A percentile compares a stretch with the other conserved stretches of the same genome.
These are phyloP conservation scores for Chiridota heheva DNA, from an alignment of 35 echinoderm and acorn worm species.

Conservation along the genomic window DNA sequence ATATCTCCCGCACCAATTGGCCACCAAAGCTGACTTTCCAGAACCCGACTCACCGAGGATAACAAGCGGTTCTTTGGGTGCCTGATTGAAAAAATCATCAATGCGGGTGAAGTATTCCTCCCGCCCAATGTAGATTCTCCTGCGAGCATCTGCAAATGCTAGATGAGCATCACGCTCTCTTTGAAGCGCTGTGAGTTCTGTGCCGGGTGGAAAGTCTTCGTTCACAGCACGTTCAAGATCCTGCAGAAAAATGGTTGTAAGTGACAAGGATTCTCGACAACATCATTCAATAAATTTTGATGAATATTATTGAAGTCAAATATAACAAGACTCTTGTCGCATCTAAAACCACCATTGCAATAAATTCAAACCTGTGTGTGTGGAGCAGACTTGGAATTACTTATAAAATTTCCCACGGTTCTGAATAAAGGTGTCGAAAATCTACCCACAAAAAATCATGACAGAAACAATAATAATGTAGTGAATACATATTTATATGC, in stretches of 20 bases:
- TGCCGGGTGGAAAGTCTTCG: constrained; percentile 86
- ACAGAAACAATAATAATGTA: too few relatives aligned
- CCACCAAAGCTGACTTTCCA: constrained; percentile 85
- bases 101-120: constrained; percentile 78
- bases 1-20: constrained; percentile 79
- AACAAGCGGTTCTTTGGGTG: constrained; percentile 51
- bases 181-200: constrained; percentile 63
- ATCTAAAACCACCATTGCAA: not conserved
- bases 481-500: too few relatives aligned
- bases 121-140: constrained; percentile 79
- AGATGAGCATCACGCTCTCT: constrained; percentile 73
- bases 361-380: not conserved
- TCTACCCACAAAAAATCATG: too few relatives aligned
- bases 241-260: constrained; percentile 21
- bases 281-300: not conserved
- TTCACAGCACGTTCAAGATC: constrained; percentile 67
- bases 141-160: constrained; percentile 72
- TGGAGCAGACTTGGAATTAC: too few relatives aligned
- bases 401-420: too few relatives aligned
- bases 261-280: not conserved
- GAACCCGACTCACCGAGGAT: constrained; percentile 79
- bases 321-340: not conserved
- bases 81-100: constrained; percentile 41
- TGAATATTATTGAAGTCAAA: not conserved
- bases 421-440: too few relatives aligned